Conservation (phyloP, 1,140 invertebrate species). For the Scaptomyza graminum region DNA sequence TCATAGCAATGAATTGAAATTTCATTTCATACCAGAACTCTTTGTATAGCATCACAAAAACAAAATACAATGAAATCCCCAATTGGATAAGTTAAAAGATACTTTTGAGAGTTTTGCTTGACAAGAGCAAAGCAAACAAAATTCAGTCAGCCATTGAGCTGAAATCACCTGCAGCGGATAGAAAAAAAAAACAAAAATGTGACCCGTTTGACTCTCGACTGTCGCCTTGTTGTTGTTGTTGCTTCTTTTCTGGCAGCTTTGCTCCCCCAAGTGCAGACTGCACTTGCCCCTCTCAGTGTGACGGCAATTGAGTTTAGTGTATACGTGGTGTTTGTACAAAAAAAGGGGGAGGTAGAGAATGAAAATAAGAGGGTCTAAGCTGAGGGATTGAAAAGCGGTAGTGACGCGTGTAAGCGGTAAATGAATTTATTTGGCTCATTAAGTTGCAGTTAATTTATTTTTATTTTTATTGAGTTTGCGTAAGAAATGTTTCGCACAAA, state of each 20-base stretch:
- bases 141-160: slow-evolving; percentile 18
- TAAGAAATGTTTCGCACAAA: slow-evolving; percentile 11
- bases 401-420: slow-evolving; percentile 65
- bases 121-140: slow-evolving; percentile 18
- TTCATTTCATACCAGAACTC: slow-evolving; percentile 3
- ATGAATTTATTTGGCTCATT: slow-evolving; percentile 78
- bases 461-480: slow-evolving; percentile 73
- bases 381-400: slow-evolving; percentile 31
- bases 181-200: background rate
- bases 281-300: slow-evolving; percentile 9
- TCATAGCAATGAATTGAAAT: slow-evolving; percentile 29
- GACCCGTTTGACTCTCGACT: slow-evolving; percentile 21
- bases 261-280: slow-evolving; percentile 25
- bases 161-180: slow-evolving; percentile 24
- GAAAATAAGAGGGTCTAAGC: background rate
- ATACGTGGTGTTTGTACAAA: slow-evolving; percentile 21
- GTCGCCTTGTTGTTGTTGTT: slow-evolving; percentile 6
- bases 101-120: slow-evolving; percentile 11
- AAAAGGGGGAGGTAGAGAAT: background rate
- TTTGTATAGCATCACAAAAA: slow-evolving; percentile 10
- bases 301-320: slow-evolving; percentile 47
- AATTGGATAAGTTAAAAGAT: slow-evolving; percentile 26
- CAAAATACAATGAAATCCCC: background rate
- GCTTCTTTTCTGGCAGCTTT: slow-evolving; percentile 9
- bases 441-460: slow-evolving; percentile 69